Conservation (phyloP, 2,113 vertebrate species). For the Phocoena sinus region DNA sequence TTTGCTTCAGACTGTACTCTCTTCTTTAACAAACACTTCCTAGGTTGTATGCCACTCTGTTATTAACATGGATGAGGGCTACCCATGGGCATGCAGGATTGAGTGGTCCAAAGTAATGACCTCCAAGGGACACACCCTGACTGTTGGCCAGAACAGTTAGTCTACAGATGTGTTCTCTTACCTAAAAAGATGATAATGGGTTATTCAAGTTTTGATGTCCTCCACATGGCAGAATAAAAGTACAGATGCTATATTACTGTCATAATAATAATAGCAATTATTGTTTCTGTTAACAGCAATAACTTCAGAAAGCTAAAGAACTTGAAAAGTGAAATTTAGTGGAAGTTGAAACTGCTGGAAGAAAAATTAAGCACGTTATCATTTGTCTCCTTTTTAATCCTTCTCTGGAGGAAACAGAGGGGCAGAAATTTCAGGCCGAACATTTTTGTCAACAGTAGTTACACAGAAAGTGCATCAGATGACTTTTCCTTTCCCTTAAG, state of each 20-base stretch:
- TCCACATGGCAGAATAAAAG: neutral
- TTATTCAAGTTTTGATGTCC: neutral
- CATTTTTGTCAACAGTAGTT: constrained; percentile 11
- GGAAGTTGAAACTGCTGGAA: constrained; percentile 35
- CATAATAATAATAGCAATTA: constrained; percentile 33
- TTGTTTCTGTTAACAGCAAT: constrained; percentile 33
- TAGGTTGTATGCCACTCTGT: neutral
- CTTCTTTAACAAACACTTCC: neutral
- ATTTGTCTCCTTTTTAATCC: constrained; percentile 1
- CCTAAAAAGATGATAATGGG: constrained; percentile 7
- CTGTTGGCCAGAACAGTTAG: neutral
- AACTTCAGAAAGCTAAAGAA: neutral
- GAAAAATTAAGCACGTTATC: constrained; percentile 29
- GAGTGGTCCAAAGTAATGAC: neutral
- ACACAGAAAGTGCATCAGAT: neutral
- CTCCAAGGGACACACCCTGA: neutral
- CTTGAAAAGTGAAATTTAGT: constrained; percentile 40
- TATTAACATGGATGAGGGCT: neutral
- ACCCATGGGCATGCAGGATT: neutral
- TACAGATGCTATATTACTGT: neutral
- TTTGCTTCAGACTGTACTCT: neutral
- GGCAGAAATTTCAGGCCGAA: neutral
- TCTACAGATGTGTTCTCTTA: neutral
- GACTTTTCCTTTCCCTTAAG: neutral
- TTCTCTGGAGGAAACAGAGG: neutral